phyloP scores from a whole-genome alignment of 2,797 vertebrate genomes.

The Menidia menidia region DNA sequence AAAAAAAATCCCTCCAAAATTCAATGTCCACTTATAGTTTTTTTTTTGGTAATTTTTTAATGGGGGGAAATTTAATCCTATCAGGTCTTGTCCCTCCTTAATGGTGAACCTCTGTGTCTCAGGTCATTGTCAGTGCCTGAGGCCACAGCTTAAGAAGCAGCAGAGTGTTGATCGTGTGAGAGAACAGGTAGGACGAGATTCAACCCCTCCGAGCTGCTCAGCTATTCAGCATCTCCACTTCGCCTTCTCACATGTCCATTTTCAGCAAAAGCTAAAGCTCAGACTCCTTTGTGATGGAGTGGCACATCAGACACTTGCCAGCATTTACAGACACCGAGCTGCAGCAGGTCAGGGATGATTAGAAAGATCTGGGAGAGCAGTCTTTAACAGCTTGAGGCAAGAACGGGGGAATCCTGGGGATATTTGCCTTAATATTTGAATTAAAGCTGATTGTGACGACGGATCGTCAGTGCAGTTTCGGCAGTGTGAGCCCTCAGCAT shows the following conservation, averaged over 20 bases:
- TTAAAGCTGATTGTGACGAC: constrained; percentile 26
- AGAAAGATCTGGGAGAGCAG: constrained; percentile 8
- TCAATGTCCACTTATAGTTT: neutral
- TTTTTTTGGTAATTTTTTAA: neutral
- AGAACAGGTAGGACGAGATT: constrained; percentile 69
- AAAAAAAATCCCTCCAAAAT: neutral
- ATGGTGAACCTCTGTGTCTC: constrained; percentile 33
- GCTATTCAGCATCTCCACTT: constrained; percentile 31
- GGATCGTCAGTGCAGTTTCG: constrained; percentile 46
- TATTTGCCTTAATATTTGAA: constrained; percentile 28
- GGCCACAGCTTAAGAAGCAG: constrained; percentile 48
- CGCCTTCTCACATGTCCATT: constrained; percentile 6
- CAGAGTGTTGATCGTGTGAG: constrained; percentile 39
- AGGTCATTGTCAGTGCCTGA: constrained; percentile 56
- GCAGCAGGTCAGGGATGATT: constrained; percentile 34
- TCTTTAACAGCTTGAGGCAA: constrained; percentile 35
- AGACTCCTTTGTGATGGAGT: constrained; percentile 9
- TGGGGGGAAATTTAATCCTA: constrained; percentile 7
- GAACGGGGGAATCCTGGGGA: constrained; percentile 36
- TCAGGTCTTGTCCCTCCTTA: constrained; percentile 23
- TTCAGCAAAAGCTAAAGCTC: neutral
- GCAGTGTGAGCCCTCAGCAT: constrained; percentile 19
- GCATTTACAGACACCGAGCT: constrained; percentile 10
- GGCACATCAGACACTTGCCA: constrained; percentile 11
- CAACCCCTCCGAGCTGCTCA: constrained; percentile 50